These are phyloP conservation scores for Drosophila repleta DNA, from an alignment of 1,140 invertebrate genomes.

Conservation along the genomic window DNA sequence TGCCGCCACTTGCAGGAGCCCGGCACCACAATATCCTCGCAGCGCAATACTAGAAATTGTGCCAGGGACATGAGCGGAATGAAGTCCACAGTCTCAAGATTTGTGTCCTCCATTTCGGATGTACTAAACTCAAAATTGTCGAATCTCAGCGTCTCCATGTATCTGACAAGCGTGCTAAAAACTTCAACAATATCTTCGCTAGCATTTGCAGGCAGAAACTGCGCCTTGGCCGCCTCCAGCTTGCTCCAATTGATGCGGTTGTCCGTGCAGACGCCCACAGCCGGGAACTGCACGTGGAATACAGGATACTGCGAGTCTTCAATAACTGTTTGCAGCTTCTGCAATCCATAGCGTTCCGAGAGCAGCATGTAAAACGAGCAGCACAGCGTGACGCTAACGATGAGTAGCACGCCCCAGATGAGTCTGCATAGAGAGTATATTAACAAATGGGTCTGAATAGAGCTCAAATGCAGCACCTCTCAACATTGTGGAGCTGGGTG, in stretches of 20 bases:
- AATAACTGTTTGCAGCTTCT: slow-evolving; percentile 85
- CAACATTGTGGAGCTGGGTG: slow-evolving; percentile 61
- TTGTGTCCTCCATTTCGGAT: slow-evolving; percentile 60
- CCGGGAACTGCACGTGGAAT: slow-evolving; percentile 88
- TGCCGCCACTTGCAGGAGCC: slow-evolving; percentile 58
- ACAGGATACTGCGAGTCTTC: slow-evolving; percentile 88
- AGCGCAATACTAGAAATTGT: slow-evolving; percentile 38
- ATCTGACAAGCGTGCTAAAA: slow-evolving; percentile 49
- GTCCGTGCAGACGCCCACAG: slow-evolving; percentile 88
- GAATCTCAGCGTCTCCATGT: slow-evolving; percentile 62
- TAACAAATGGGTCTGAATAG: neutral
- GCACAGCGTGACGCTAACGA: slow-evolving; percentile 54
- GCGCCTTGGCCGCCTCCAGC: slow-evolving; percentile 58
- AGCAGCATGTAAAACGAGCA: slow-evolving; percentile 60
- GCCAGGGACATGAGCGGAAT: slow-evolving; percentile 51
- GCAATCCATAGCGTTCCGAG: slow-evolving; percentile 61
- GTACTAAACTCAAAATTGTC: slow-evolving; percentile 36
- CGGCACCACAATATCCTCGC: slow-evolving; percentile 55
- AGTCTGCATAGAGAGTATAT: slow-evolving; percentile 29
- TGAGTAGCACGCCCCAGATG: slow-evolving; percentile 62
- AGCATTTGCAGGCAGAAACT: slow-evolving; percentile 62
- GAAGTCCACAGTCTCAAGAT: slow-evolving; percentile 60
- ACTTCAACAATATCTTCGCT: slow-evolving; percentile 36
- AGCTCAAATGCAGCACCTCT: slow-evolving; percentile 40
- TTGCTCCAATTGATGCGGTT: slow-evolving; percentile 84